A percentile compares a stretch with the other conserved stretches of the same genome.
Evolutionary conservation across 2,797 vertebrate species (phyloP).

Genomic region (Poeciliopsis paucimaculata): DNA sequence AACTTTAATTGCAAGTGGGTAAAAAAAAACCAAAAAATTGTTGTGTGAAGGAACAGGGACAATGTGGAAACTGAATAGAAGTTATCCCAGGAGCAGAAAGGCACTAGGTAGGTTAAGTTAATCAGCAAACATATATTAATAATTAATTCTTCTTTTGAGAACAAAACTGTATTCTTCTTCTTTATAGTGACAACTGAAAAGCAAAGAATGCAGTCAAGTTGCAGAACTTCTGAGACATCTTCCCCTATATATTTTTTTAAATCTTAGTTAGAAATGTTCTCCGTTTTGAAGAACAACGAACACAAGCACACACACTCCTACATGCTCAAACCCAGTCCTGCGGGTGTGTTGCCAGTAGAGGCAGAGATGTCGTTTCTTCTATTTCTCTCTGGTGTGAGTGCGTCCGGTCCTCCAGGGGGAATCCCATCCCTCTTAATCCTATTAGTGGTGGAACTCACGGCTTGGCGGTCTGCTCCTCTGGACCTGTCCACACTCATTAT

Average conservation of each 20-base stretch:
- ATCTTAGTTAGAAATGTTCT: slow-evolving; percentile 20
- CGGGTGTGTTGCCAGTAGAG: slow-evolving; percentile 62
- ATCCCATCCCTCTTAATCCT: slow-evolving; percentile 77
- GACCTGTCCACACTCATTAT: slow-evolving; percentile 81
- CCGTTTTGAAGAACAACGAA: slow-evolving; percentile 13
- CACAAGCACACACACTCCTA: slow-evolving; percentile 22
- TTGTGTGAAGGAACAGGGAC: too few relatives aligned
- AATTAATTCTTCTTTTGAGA: neutral
- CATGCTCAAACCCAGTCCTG: slow-evolving; percentile 53
- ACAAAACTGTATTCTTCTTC: neutral
- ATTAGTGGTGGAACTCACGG: slow-evolving; percentile 72
- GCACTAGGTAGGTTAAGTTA: neutral
- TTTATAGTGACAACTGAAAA: neutral
- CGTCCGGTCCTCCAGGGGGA: slow-evolving; percentile 71
- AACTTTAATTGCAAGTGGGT: neutral
- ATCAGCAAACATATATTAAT: neutral
- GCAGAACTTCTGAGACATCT: neutral
- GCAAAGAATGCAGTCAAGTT: neutral
- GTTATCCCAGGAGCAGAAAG: too few relatives aligned
- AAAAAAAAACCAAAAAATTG: neutral
- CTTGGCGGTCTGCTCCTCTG: slow-evolving; percentile 68
- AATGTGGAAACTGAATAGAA: too few relatives aligned
- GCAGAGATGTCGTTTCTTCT: slow-evolving; percentile 59
- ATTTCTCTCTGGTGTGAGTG: slow-evolving; percentile 66
- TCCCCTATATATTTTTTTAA: neutral